Evolutionary conservation across 1,140 invertebrate species (phyloP), one percentile per base, ranked within the genome.

Genomic region (Lordiphosa stackelbergi): DNA sequence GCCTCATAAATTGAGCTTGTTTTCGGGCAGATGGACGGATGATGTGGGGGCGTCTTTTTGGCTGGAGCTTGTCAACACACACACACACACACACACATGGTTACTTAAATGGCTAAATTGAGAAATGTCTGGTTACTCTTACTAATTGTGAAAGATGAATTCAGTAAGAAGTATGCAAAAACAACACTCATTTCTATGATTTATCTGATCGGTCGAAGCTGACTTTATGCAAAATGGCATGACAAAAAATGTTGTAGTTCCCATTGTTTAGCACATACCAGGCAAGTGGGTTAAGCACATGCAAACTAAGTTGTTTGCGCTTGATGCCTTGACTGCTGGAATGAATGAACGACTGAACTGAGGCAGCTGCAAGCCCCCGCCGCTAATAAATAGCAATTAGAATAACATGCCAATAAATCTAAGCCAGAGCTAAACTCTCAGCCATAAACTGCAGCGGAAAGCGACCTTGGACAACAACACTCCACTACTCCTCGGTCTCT

Each of bases 381-480:
- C 47, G 51, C 72, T 56, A 72, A 83, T 81, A 81, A 81, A 81
- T 83, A 64, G 56, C 77, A 83, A 77, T 81, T 83, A 77, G 77
- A 72, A 72, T 83, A 81, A 77, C 73, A 77, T 73, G 68, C 68
- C 66, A 77, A 83, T 72, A 77, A 57, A 83, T 83, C 75, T 74
- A 63, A 57, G 38, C 63, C 11, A 43, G 24, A 40, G 60, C 55
- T 71, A 54, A 74, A 71, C 66, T 81, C 58, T 68, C 61, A 46
- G 43, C 66, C 68, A 77, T 77, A 77, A 77, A 74, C 57, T 73
- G 65, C 62, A 71, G 61, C 37, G 36, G 35, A 54, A 38, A 6
- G 12, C 51, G 54, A 71, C 51, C 66, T 57, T 56, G 56, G 47
- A 31, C 46, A 16, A 52, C 38, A 66, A 58, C 58, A 47, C 45